phyloP scores from a whole-genome alignment of 2,113 vertebrate species.

The Podarcis cretensis region DNA sequence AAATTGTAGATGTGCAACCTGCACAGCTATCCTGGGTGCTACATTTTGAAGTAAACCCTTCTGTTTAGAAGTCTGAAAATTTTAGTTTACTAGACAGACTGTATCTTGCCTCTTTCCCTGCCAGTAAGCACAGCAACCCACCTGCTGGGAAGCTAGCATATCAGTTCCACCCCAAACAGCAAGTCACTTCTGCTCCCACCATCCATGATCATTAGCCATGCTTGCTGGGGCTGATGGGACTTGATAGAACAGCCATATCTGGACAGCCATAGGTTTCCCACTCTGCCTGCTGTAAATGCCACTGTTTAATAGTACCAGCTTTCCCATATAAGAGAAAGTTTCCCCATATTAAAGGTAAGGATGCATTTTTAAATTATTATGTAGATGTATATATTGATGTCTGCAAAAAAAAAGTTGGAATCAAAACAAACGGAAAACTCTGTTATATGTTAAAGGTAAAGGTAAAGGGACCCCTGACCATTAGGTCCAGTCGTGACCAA shows the following conservation, averaged over 20 bases:
- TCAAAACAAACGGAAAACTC: slow-evolving; percentile 30
- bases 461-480: too few species aligned
- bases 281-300: neutral
- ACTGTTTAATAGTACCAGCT: neutral
- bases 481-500: too few species aligned
- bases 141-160: too few species aligned
- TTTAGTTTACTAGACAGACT: slow-evolving; percentile 3
- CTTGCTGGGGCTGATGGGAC: too few species aligned
- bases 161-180: too few species aligned
- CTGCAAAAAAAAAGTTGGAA: slow-evolving; percentile 32
- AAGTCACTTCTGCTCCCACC: too few species aligned
- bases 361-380: neutral
- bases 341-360: neutral
- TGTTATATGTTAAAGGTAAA: slow-evolving; percentile 9
- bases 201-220: too few species aligned
- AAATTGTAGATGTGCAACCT: slow-evolving; percentile 12
- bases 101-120: too few species aligned
- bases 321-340: neutral
- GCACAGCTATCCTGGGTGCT: neutral
- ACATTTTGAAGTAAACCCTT: slow-evolving; percentile 17
- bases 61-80: slow-evolving; percentile 15
- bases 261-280: too few species aligned
- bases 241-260: too few species aligned
- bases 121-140: too few species aligned
- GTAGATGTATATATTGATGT: neutral